phyloP scores from a whole-genome alignment of 1,140 invertebrate genomes.

The Temnothorax nylanderi region DNA sequence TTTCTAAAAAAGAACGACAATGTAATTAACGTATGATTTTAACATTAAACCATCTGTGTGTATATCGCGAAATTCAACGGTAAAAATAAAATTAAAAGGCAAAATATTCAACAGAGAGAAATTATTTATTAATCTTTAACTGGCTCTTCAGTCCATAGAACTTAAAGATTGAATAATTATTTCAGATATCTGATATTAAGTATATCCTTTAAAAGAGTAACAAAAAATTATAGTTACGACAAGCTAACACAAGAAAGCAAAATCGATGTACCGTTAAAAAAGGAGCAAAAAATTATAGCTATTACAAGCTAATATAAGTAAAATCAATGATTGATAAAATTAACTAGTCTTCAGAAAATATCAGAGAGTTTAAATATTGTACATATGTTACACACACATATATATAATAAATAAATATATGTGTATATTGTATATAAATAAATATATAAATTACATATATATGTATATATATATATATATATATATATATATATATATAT shows the following conservation, averaged over 20 bases:
- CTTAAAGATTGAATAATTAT: neutral
- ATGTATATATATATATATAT: neutral
- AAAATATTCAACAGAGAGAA: neutral
- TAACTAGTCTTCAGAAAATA: neutral
- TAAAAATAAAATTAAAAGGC: constrained; percentile 1
- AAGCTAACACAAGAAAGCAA: neutral
- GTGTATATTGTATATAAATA: neutral
- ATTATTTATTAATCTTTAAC: neutral
- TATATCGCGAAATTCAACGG: neutral
- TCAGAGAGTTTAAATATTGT: neutral
- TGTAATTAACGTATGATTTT: neutral
- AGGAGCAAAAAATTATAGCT: constrained; percentile 1
- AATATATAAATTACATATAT: no score
- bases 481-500: neutral
- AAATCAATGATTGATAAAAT: constrained; percentile 27
- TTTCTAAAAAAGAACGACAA: neutral
- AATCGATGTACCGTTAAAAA: neutral
- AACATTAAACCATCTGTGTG: neutral
- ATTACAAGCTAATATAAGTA: neutral
- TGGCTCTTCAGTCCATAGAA: neutral
- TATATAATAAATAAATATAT: neutral
- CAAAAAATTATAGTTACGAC: neutral
- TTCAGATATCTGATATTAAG: neutral
- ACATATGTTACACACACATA: neutral
- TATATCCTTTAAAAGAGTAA: neutral